These are phyloP conservation scores for Siphlonurus alternatus DNA, from an alignment of 2,888 invertebrate species.

Conservation along the genomic window DNA sequence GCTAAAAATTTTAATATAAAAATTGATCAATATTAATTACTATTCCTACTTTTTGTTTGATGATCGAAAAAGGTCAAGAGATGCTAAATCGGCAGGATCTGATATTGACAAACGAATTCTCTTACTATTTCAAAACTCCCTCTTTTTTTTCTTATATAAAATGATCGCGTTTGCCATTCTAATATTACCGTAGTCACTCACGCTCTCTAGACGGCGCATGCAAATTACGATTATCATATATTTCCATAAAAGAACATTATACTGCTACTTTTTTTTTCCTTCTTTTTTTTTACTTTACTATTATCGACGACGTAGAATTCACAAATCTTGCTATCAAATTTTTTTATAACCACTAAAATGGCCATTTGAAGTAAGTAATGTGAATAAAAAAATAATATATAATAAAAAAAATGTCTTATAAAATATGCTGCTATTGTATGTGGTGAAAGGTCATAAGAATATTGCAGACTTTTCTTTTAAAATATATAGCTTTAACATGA, in stretches of 20 bases:
- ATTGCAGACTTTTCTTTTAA: neutral
- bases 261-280: neutral
- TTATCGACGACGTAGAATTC: neutral
- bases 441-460: neutral
- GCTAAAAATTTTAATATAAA: too few relatives aligned
- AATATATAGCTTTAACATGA: neutral
- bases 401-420: neutral
- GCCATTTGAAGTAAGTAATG: neutral
- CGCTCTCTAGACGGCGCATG: neutral
- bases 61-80: too few relatives aligned
- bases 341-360: neutral
- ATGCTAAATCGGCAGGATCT: too few relatives aligned
- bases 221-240: neutral
- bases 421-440: neutral
- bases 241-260: neutral
- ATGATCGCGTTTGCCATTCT: neutral
- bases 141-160: neutral
- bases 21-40: too few relatives aligned
- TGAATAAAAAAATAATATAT: neutral
- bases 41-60: too few relatives aligned
- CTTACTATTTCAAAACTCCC: too few relatives aligned
- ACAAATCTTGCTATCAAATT: neutral
- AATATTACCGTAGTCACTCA: neutral
- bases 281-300: neutral
- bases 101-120: too few relatives aligned